Base-by-base conservation (phyloP, 2,888 invertebrate genomes). In the Norana najaformis region DNA sequence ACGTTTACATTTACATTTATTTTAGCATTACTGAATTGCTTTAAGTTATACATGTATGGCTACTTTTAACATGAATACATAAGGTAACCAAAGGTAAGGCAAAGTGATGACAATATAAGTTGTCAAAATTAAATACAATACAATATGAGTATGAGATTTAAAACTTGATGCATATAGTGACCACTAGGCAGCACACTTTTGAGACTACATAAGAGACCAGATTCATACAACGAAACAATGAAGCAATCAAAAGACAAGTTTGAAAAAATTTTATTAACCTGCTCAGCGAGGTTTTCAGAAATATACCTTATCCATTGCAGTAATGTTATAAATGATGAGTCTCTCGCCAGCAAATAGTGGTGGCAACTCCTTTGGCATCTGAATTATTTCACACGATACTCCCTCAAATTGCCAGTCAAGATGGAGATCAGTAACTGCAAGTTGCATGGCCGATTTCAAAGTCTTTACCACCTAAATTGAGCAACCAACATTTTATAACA, bases 401-500 rank as follows among this genome's bases (percentile, higher is more conserved):
- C 35, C 35, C 8, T 37, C 88, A 16, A 90, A 53, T 34, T 88
- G 41, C 91, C 91, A 90, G 37, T 89, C 89, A 39, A 91, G 34
- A n/a, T 37, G 37, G 13, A 91, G 47, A 37, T 90, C 89, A 82
- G 91, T 90, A 36, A 90, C 89, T 23, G 47, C 36, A 23, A 39
- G 23, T 39, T 91, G 91, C 90, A 90, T 90, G 90, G 91, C 91
- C 47, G 39, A 41, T 47, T 91, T 91, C 88, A 91, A 83, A 6
- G 89, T 41, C 83, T 88, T 90, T 69, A 90, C 83, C n/a, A 94
- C 93, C 91, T 94, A 93, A 30, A 69, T 69, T n/a, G 69, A n/a
- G 69, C 30, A 69, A 69, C 30, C 69, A n/a, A n/a, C 30, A n/a
- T n/a, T n/a, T 13, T n/a, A 69, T n/a, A 47, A 47, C 20, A 47